These are phyloP conservation scores for Archaeoteleia sp. DNA, from an alignment of 2,888 invertebrate species.

Conservation along the genomic window DNA sequence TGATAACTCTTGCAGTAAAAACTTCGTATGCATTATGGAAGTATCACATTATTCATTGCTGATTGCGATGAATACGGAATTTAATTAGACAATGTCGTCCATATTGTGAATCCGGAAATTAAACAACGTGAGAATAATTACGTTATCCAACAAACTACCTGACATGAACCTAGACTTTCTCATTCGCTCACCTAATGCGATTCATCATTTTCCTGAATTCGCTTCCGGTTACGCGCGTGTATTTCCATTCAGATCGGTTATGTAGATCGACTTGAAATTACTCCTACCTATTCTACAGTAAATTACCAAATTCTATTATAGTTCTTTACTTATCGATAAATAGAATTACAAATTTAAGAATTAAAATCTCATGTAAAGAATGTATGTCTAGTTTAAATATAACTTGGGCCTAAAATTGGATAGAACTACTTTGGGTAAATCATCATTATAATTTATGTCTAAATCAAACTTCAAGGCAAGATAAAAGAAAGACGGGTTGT, in stretches of 20 bases:
- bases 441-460: too few relatives aligned
- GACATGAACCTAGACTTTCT: conserved; percentile 24
- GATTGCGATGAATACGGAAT: conserved; percentile 36
- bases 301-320: conserved; percentile 26
- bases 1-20: not conserved
- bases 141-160: conserved; percentile 40
- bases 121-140: conserved; percentile 61
- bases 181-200: conserved; percentile 42
- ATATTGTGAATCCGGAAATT: conserved; percentile 66
- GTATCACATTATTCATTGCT: conserved; percentile 43
- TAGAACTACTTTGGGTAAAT: too few relatives aligned
- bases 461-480: too few relatives aligned
- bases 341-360: too few relatives aligned
- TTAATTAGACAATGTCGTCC: conserved; percentile 49
- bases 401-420: too few relatives aligned
- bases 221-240: conserved; percentile 53
- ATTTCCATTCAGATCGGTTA: conserved; percentile 37
- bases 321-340: too few relatives aligned
- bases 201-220: conserved; percentile 62
- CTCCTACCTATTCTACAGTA: conserved; percentile 19
- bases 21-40: conserved; percentile 16
- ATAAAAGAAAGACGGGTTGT: too few relatives aligned
- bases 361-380: too few relatives aligned
- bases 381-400: too few relatives aligned
- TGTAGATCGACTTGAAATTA: conserved; percentile 42